These are phyloP conservation scores for Pomatorhinus ruficollis DNA, from an alignment of 2,113 vertebrate species.

Conservation along the genomic window DNA sequence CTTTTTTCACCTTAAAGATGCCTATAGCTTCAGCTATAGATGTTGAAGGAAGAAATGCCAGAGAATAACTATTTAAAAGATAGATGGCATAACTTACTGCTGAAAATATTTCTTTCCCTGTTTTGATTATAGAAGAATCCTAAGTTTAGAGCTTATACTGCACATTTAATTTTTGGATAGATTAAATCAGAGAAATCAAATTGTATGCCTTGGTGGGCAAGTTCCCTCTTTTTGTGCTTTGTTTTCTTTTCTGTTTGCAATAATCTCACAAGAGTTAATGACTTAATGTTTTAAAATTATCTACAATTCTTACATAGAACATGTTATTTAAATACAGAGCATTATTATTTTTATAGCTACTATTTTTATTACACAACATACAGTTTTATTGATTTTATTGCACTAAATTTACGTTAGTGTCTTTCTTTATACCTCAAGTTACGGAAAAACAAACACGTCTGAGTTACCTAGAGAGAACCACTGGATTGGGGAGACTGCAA, in stretches of 20 bases:
- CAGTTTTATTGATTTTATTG: background rate
- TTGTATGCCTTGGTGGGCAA: fast-evolving
- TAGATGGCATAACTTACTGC: background rate
- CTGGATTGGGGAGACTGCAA: background rate
- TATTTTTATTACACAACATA: background rate
- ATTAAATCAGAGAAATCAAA: background rate
- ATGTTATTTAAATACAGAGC: background rate
- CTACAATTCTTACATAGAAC: background rate
- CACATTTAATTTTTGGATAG: background rate
- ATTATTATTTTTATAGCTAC: background rate
- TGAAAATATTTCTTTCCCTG: background rate
- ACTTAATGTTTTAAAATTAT: background rate
- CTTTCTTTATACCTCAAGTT: background rate
- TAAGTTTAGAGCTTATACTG: background rate
- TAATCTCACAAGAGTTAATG: background rate
- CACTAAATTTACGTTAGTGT: background rate
- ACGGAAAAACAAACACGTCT: background rate
- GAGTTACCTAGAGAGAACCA: background rate
- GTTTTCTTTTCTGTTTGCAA: background rate
- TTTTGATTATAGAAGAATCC: background rate
- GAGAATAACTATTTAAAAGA: background rate
- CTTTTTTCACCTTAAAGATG: background rate
- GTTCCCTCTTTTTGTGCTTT: background rate
- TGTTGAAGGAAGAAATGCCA: background rate
- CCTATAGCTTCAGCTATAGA: background rate